Percentiles rank a stretch among this genome's conserved stretches.
Evolutionary conservation across 2,888 invertebrate species (phyloP).

Genomic region (Plemyria rubiginata): DNA sequence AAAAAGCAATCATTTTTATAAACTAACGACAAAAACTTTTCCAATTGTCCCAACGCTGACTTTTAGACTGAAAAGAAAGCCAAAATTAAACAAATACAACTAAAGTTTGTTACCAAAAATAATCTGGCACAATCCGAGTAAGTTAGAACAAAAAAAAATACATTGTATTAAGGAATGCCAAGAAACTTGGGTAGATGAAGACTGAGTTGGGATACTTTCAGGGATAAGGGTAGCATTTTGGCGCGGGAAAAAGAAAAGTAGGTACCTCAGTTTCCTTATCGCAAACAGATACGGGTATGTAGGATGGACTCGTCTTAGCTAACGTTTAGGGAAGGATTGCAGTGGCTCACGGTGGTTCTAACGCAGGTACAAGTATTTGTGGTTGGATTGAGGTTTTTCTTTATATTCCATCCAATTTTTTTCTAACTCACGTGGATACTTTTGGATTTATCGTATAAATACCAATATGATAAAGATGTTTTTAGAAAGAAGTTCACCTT

Average conservation of each 20-base stretch:
- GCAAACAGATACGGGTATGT: conserved; percentile 57
- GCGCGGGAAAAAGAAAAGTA: conserved; percentile 56
- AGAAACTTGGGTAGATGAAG: conserved; percentile 59
- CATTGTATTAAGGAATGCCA: conserved; percentile 67
- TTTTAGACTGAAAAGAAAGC: conserved; percentile 44
- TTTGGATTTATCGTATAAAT: neutral
- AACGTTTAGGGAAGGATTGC: conserved; percentile 56
- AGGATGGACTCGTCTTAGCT: conserved; percentile 58
- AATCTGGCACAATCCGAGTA: conserved; percentile 44
- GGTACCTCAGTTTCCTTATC: conserved; percentile 61
- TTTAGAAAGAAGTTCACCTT: no score
- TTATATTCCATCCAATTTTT: neutral
- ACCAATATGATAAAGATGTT: neutral
- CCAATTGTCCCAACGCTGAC: conserved; percentile 41
- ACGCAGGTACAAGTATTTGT: conserved; percentile 1
- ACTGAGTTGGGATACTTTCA: conserved; percentile 54
- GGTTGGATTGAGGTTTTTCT: conserved; percentile 11
- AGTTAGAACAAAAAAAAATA: conserved; percentile 54
- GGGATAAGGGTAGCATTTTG: conserved; percentile 52
- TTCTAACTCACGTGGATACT: neutral
- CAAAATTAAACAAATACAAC: conserved; percentile 48
- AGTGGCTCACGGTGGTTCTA: conserved; percentile 22
- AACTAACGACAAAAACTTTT: conserved; percentile 33
- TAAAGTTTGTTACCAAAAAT: conserved; percentile 50
- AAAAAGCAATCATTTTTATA: conserved; percentile 42